Conservation (phyloP, 2,797 vertebrate species). For the Molossus alvarezi region DNA sequence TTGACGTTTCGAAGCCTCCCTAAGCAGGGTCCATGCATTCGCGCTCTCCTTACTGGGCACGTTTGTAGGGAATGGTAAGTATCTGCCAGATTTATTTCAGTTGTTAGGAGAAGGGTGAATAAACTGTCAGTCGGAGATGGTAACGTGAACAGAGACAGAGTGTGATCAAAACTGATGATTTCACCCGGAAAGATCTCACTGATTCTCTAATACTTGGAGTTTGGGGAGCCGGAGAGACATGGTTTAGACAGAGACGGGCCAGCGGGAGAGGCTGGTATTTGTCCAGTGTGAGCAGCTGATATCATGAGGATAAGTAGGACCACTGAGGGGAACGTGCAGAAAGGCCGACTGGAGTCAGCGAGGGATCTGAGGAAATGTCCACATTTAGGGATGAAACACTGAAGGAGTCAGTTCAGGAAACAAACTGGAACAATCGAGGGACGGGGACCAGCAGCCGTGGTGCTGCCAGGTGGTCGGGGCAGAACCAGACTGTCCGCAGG, state of each 20-base stretch:
- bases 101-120: not conserved
- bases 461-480: too few relatives aligned
- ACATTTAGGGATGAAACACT: not conserved
- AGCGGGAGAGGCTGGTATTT: not conserved
- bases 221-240: not conserved
- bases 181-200: not conserved
- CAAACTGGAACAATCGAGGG: not conserved
- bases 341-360: not conserved
- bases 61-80: not conserved
- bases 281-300: not conserved
- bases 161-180: not conserved
- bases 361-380: not conserved
- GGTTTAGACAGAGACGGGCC: not conserved
- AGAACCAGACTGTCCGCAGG: not conserved
- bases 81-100: not conserved
- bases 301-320: not conserved
- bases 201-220: not conserved
- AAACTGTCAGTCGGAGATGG: not conserved
- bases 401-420: not conserved
- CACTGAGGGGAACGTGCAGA: not conserved
- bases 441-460: not conserved
- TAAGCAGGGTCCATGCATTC: not conserved
- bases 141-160: not conserved
- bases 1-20: not conserved
- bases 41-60: not conserved